phyloP scores from a whole-genome alignment of 2,113 vertebrate genomes.

The Herpailurus yagouaroundi region DNA sequence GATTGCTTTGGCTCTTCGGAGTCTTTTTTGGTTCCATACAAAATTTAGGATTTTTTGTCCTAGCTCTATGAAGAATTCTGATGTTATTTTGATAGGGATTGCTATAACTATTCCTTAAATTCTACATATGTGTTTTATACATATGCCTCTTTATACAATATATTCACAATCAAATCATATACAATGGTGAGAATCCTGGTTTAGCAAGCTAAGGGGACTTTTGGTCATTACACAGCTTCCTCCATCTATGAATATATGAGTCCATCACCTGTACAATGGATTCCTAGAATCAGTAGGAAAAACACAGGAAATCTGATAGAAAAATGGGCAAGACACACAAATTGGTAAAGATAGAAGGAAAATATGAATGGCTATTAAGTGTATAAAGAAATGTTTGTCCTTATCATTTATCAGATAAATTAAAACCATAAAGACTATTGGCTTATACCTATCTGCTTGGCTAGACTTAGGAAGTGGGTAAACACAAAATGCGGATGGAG shows the following conservation, averaged over 20 bases:
- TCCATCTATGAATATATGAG: not conserved
- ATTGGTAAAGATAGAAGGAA: not conserved
- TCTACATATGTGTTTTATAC: not conserved
- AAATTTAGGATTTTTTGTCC: too few species aligned
- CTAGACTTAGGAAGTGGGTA: not conserved
- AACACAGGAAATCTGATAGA: not conserved
- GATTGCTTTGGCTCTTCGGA: too few species aligned
- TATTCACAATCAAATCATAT: not conserved
- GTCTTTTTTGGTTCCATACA: too few species aligned
- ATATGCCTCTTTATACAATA: not conserved
- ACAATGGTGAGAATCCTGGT: not conserved
- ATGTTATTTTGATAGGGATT: too few species aligned
- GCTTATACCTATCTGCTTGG: not conserved
- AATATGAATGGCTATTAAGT: not conserved
- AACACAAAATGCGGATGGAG: not conserved
- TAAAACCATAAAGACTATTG: not conserved
- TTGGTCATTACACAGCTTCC: not conserved
- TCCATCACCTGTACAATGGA: not conserved
- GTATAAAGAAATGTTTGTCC: not conserved
- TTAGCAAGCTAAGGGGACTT: not conserved
- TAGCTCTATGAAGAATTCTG: too few species aligned
- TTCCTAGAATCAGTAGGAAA: not conserved
- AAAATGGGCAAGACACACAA: not conserved
- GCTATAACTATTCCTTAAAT: not conserved
- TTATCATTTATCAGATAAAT: not conserved